Evolutionary conservation across 2,888 invertebrate genomes (phyloP), one percentile per base, ranked within the genome.

Genomic region (Schrankia costaestrigalis): DNA sequence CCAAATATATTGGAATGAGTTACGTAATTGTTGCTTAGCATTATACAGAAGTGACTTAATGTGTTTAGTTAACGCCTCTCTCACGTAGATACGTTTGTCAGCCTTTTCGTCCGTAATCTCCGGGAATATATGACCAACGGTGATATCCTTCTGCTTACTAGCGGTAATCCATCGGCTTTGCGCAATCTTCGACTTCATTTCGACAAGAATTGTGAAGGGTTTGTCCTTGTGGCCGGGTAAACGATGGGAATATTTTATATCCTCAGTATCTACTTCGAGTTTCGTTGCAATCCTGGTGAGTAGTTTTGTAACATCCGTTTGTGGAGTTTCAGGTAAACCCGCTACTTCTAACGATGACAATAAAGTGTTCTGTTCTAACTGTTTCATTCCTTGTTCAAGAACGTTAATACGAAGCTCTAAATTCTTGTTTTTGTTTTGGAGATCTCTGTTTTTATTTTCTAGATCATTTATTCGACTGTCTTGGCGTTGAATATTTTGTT

Each of bases 21-120:
- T 26, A 22, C 4, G 9, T 14, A 35, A 7, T n/a, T 26, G 3
- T 0, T 8, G 2, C 22, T 35, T 35, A 3, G 35, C 17, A 9
- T 26, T 30, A 18, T 31, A 33, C 11, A 33, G 14, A 5, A 33
- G 17, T 8, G 33, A 17, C 19, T 26, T 35, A 8, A 13, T 10
- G 8, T 25, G n/a, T 8, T 35, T 35, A 9, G 35, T 29, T 11
- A 35, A 17, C 1, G 35, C 35, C 18, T 35, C 25, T 24, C 35
- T 24, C 2, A 29, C 18, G 11, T 21, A 35, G 13, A 35, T n/a
- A 8, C 25, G 17, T 6, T 25, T 10, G 3, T 28, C 25, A 7
- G 26, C 29, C 17, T 19, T 24, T 2, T 35, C 35, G 9, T 29
- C 21, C 2, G 24, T 17, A 1, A 4, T 11, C 1, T 31, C 18